These are phyloP conservation scores for Cheumatopsyche charites DNA, from an alignment of 1,140 invertebrate genomes.

Conservation along the genomic window DNA sequence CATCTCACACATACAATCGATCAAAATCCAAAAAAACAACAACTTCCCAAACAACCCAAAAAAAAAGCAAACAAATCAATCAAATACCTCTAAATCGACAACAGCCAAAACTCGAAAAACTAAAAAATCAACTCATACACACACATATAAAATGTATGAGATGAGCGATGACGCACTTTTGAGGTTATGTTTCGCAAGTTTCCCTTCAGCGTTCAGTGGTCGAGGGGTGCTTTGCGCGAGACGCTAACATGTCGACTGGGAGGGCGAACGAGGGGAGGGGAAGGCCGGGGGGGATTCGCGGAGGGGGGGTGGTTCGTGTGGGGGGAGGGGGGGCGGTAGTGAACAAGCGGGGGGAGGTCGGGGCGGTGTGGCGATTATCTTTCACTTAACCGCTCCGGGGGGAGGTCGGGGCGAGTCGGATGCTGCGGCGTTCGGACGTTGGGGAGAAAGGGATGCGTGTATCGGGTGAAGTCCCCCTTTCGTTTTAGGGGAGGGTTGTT, in stretches of 20 bases:
- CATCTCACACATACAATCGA: too few species aligned
- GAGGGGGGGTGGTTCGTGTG: not conserved
- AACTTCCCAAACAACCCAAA: too few species aligned
- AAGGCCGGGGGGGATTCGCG: not conserved
- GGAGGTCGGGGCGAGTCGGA: not conserved
- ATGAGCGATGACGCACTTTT: too few species aligned
- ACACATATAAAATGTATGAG: too few species aligned
- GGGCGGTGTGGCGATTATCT: conserved; percentile 40
- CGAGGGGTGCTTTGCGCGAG: conserved; percentile 7
- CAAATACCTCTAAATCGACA: too few species aligned
- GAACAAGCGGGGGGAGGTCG: not conserved
- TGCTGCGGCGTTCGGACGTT: not conserved
- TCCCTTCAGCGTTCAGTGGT: too few species aligned
- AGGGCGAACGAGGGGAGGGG: not conserved
- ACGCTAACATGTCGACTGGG: conserved; percentile 28
- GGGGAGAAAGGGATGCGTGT: not conserved
- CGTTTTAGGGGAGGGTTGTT: not conserved
- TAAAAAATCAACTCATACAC: too few species aligned
- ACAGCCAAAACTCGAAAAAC: too few species aligned
- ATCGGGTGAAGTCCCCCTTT: not conserved
- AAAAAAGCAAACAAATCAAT: too few species aligned
- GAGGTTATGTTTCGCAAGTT: too few species aligned
- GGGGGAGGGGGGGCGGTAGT: not conserved
- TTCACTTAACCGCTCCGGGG: conserved; percentile 44
- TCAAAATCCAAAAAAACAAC: too few species aligned